Base-by-base conservation (phyloP, 37 sponge, comb jelly and placozoan genomes). In the Cladorhizidae sp. region DNA sequence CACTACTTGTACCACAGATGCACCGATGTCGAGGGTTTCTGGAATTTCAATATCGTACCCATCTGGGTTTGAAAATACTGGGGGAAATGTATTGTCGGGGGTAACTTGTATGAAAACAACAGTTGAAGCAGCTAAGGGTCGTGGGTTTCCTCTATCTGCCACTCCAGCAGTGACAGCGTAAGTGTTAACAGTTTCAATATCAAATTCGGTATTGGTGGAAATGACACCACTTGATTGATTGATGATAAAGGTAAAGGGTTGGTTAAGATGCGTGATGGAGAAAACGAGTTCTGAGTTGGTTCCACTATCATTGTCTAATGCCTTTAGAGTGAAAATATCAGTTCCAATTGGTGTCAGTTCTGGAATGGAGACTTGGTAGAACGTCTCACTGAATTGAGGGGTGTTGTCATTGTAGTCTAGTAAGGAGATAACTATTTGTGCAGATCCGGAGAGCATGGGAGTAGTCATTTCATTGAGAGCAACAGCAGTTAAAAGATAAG, bases 391-490 rank as follows among this genome's bases (percentile, higher is more conserved):
- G 56, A 95, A 92, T 41, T 72, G 25, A 21, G 95, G 95, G 76
- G 40, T 71, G 67, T 92, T 85, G 58, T 89, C 89, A 74, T 95
- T 95, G n/a, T 38, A 57, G 68, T 92, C 95, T 0, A 38, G 6
- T 2, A 95, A 41, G 22, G 37, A 45, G 23, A 95, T 58, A 15
- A 21, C 41, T 28, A 94, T 64, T 8, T 51, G 57, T 15, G 68
- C 81, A 26, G 57, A 39, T 52, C 75, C 55, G 42, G 39, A 76
- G 25, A 91, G 77, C 17, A 29, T 15, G 3, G 70, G 80, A 2
- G 20, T 6, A 39, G 82, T 57, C 2, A 67, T 63, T 35, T 75
- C 64, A 58, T 87, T 84, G 40, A 65, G 79, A 2, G 64, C 88
- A 1, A 33, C 83, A 3, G 87, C 83, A 20, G 65, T 76, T 41